Evolutionary conservation across 2,888 invertebrate species (phyloP).

Genomic region (Lathronympha strigana): DNA sequence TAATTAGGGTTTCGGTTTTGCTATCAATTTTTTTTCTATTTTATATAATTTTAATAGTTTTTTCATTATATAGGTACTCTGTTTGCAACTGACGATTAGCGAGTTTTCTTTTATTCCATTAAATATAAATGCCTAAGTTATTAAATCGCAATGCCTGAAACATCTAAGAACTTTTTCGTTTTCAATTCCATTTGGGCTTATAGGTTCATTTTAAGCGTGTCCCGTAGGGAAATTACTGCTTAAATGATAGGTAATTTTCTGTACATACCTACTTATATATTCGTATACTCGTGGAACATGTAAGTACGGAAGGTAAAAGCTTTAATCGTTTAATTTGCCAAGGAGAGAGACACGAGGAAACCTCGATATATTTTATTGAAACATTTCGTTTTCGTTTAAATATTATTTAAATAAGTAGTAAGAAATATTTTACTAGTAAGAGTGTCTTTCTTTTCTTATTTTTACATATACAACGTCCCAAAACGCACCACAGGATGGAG

Average conservation of each 20-base stretch:
- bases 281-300: constrained; percentile 3
- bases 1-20: no score
- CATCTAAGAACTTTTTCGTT: constrained; percentile 21
- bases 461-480: no score
- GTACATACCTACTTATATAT: background rate
- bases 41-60: background rate
- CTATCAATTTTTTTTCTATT: no score
- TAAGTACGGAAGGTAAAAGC: background rate
- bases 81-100: background rate
- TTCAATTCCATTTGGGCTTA: constrained; percentile 2
- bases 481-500: no score
- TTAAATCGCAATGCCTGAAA: background rate
- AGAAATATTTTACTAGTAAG: no score
- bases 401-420: no score
- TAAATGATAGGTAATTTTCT: constrained; percentile 33
- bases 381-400: background rate
- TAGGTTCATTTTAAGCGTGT: background rate
- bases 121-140: background rate
- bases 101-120: constrained; percentile 1
- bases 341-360: background rate
- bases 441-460: no score
- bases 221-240: constrained; percentile 33
- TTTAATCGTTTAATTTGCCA: constrained; percentile 16
- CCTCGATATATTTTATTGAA: background rate
- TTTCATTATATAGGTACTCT: background rate